Evolutionary conservation across 2,888 invertebrate genomes (phyloP), one percentile per base, ranked within the genome.

Genomic region (Epiperipatus broadwayi): DNA sequence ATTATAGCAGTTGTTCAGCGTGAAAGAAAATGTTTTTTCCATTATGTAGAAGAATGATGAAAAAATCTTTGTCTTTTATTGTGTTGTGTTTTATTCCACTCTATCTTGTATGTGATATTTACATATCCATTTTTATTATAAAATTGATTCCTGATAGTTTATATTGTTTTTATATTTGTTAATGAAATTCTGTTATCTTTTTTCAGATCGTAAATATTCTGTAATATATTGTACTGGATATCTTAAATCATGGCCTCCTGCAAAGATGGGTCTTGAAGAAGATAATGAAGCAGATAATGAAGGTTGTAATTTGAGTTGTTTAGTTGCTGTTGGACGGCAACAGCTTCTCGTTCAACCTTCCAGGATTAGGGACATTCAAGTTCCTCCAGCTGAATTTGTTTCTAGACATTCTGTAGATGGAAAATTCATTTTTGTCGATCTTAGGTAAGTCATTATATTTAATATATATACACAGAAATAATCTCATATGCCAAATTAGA

Each of bases 211-310:
- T 57, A 81, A 78, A 54, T 89, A 80, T 60, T 75, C 73, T 49
- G 79, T 84, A 4, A 78, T 89, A 37, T 85, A 87, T 53, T 89
- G 84, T 54, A 85, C 83, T 3, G 89, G 89, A 0, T 89, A 87
- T 55, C 61, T 91, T 27, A 89, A 89, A 56, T 80, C 85, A 0
- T 87, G 84, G 85, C 71, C 78, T 2, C 76, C 80, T 1, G 71
- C 75, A 1, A 83, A 80, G 59, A 66, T 75, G 35, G 70, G 71
- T 1, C 63, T 74, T 21, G 75, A 75, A 42, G 74, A 74, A 42
- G 72, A 76, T 49, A 60, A 60, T 32, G 75, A 74, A 32, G 68
- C 47, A 4, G 58, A 68, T 28, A 63, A 61, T 2, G 71, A 72
- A 40, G 61, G 66, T 2, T 71, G 74, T 54, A 79, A 73, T 58